Conservation (phyloP, 1,140 invertebrate species). For the Diachasma alloeum region DNA sequence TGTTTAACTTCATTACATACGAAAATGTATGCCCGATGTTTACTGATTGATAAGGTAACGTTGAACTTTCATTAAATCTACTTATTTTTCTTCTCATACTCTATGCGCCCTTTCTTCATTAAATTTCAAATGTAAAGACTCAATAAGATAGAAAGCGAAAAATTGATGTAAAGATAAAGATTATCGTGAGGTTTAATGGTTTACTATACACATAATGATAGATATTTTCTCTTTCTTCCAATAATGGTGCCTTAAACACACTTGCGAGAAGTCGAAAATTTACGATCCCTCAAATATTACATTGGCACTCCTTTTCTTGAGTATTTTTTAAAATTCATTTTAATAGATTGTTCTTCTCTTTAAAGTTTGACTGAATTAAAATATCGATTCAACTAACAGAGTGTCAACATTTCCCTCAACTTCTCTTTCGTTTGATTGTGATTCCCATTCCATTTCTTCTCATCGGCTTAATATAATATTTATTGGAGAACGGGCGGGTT, state of each 20-base stretch:
- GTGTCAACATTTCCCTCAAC: neutral
- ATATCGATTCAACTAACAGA: neutral
- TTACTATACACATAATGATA: neutral
- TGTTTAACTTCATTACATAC: neutral
- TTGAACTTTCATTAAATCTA: neutral
- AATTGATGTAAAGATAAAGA: neutral
- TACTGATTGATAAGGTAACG: neutral
- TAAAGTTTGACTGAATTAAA: neutral
- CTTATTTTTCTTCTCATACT: neutral
- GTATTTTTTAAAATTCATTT: neutral
- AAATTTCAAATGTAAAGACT: neutral
- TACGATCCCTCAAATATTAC: neutral
- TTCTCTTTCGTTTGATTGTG: neutral
- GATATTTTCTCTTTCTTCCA: neutral
- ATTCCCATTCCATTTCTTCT: neutral
- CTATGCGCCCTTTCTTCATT: neutral
- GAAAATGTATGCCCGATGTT: neutral
- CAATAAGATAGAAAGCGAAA: constrained; percentile 1
- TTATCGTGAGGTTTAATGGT: constrained; percentile 1
- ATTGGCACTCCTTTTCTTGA: neutral
- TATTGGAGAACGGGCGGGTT: neutral
- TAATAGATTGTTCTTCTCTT: neutral
- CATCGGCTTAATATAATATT: neutral
- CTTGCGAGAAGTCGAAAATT: neutral
- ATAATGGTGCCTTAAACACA: neutral